phyloP scores from a whole-genome alignment of 1,140 invertebrate genomes.

The Heterodera carotae region DNA sequence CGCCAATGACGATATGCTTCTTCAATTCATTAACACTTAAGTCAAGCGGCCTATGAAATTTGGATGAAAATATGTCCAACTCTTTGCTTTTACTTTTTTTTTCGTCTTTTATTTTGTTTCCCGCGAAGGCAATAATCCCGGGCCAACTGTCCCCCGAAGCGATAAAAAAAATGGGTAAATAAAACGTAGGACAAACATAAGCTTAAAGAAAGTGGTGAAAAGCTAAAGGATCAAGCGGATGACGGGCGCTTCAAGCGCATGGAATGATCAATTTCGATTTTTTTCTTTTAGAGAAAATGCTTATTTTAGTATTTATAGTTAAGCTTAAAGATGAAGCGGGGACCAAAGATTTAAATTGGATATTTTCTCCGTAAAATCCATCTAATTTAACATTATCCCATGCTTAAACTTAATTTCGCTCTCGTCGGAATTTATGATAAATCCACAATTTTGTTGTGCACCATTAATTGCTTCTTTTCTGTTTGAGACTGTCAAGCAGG shows the following conservation, averaged over 20 bases:
- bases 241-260: neutral
- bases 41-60: neutral
- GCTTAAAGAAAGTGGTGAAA: neutral
- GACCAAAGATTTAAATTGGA: too few species aligned
- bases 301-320: too few species aligned
- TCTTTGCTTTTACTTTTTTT: neutral
- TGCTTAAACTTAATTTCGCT: too few species aligned
- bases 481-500: conserved; percentile 60
- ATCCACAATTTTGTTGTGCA: conserved; percentile 15
- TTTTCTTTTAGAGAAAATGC: neutral
- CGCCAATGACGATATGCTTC: too few species aligned
- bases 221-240: neutral
- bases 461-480: conserved; percentile 17
- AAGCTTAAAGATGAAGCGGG: conserved; percentile 1
- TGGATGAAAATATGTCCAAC: neutral
- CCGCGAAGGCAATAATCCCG: neutral
- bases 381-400: too few species aligned
- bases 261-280: neutral
- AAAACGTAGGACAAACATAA: neutral
- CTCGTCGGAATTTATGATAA: too few species aligned
- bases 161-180: neutral
- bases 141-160: neutral
- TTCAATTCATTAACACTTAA: neutral
- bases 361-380: too few species aligned
- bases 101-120: neutral